phyloP scores from a whole-genome alignment of 1,140 invertebrate species.

The Battus philenor region DNA sequence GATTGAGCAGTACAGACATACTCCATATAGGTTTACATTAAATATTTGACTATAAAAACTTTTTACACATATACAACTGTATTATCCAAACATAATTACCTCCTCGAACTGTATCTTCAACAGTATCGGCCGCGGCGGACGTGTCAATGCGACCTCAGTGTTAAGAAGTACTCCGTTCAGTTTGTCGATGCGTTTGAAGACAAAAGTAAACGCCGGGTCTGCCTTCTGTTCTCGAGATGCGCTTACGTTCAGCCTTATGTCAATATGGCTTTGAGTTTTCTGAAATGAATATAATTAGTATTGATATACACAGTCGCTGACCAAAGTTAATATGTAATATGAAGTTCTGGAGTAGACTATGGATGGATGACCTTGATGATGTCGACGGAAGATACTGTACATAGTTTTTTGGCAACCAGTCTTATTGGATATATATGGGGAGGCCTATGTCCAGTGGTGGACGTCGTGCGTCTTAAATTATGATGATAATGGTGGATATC shows the following conservation, averaged over 20 bases:
- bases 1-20: no score
- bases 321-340: neutral
- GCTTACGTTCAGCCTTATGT: constrained; percentile 63
- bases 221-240: constrained; percentile 35
- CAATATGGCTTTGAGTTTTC: constrained; percentile 62
- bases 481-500: no score
- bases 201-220: constrained; percentile 49
- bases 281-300: constrained; percentile 27
- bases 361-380: no score
- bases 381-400: neutral
- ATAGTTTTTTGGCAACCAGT: neutral
- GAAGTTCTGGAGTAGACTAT: neutral
- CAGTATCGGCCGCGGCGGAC: constrained; percentile 44
- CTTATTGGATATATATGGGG: no score
- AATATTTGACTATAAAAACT: no score
- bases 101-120: constrained; percentile 57
- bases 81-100: no score
- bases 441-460: no score
- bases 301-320: neutral
- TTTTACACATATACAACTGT: no score
- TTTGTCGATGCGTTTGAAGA: constrained; percentile 48
- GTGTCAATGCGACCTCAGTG: constrained; percentile 42
- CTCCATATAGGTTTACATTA: no score
- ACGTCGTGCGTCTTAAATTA: no score
- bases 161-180: constrained; percentile 55